Percentiles rank a stretch among this genome's conserved stretches.
These are phyloP conservation scores for Apaloderma vittatum DNA, from an alignment of 2,113 vertebrate species.

Conservation along the genomic window DNA sequence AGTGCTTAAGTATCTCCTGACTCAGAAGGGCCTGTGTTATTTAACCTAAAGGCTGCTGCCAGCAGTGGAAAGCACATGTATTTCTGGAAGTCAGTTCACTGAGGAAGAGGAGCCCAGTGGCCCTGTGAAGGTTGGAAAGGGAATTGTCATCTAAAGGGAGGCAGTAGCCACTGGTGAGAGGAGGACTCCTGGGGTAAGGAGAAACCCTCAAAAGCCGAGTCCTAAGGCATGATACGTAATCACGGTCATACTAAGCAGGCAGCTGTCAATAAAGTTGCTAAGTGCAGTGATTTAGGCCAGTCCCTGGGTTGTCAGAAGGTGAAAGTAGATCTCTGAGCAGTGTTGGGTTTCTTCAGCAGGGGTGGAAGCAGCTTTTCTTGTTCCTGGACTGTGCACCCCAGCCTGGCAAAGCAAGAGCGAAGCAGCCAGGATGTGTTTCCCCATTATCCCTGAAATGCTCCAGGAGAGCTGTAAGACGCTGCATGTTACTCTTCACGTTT, in stretches of 20 bases:
- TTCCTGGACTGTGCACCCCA: neutral
- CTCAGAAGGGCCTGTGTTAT: neutral
- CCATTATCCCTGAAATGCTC: neutral
- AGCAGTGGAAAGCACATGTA: neutral
- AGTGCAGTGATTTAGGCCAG: neutral
- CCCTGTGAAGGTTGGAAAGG: neutral
- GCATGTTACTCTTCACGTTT: neutral
- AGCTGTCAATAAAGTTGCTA: neutral
- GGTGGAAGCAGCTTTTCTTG: neutral
- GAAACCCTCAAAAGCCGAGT: neutral
- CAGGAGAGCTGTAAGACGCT: neutral
- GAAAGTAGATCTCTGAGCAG: neutral
- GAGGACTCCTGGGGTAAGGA: neutral
- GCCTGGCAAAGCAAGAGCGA: neutral
- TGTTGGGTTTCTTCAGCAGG: neutral
- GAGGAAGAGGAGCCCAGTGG: neutral
- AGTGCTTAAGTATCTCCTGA: neutral
- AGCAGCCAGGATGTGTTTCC: neutral
- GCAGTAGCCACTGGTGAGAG: neutral
- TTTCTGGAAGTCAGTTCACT: neutral
- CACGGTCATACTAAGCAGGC: neutral
- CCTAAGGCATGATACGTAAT: neutral
- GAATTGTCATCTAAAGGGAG: neutral
- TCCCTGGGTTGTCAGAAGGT: conserved; percentile 5
- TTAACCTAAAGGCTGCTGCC: neutral